A percentile compares a stretch with the other conserved stretches of the same genome.
These are phyloP conservation scores for Platysteira castanea DNA, from an alignment of 2,113 vertebrate genomes.

Conservation along the genomic window DNA sequence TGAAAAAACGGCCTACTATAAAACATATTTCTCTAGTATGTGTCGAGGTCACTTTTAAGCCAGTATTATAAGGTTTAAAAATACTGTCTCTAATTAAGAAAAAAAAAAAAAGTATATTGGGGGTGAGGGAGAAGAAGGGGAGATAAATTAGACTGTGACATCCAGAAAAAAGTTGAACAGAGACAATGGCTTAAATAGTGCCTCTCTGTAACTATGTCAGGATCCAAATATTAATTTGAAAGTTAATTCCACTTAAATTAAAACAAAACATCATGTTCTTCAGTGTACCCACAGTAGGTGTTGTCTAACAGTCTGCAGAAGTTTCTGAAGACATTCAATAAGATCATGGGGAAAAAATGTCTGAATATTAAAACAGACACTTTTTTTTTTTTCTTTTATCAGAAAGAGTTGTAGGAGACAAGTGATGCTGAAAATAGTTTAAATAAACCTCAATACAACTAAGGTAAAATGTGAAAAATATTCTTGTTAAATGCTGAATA, in stretches of 20 bases:
- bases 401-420: neutral
- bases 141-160: neutral
- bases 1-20: neutral
- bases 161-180: neutral
- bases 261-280: neutral
- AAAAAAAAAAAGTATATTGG: too few species aligned
- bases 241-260: neutral
- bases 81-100: neutral
- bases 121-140: fast-evolving
- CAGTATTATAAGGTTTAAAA: neutral
- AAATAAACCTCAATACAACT: neutral
- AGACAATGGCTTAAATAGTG: neutral
- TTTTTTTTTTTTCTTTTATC: neutral
- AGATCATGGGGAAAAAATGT: neutral
- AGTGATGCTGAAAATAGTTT: neutral
- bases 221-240: neutral
- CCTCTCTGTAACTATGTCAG: neutral
- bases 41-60: neutral
- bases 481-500: neutral
- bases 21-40: neutral
- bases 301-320: neutral
- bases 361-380: neutral
- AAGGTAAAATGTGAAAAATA: neutral
- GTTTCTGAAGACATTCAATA: neutral
- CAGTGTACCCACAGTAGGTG: neutral